These are phyloP conservation scores for Diabrotica balteata DNA, from an alignment of 2,888 invertebrate species.

Conservation along the genomic window DNA sequence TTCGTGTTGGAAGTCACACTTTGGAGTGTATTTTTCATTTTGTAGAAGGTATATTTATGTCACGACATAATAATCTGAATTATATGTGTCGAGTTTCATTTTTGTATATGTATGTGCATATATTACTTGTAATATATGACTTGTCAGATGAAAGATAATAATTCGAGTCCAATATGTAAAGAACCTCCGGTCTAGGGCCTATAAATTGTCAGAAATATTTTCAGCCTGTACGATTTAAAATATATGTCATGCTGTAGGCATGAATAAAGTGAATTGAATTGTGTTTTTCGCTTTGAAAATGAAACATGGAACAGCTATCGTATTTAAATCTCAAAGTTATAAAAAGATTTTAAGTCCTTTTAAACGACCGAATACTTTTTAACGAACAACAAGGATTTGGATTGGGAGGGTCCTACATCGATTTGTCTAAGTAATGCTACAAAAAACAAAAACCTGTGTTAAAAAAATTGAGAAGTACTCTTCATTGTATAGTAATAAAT, in stretches of 20 bases:
- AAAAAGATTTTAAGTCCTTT: no score
- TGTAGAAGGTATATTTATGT: not conserved
- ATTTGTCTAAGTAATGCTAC: no score
- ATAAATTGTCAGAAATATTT: constrained; percentile 16
- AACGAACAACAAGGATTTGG: no score
- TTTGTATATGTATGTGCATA: constrained; percentile 11
- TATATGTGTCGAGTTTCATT: constrained; percentile 1
- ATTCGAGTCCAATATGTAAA: constrained; percentile 22
- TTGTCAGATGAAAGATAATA: constrained; percentile 22
- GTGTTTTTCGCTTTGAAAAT: no score
- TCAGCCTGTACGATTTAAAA: not conserved
- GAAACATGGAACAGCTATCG: no score
- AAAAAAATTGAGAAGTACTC: no score
- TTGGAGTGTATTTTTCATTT: not conserved
- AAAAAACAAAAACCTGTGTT: no score
- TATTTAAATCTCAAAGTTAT: no score
- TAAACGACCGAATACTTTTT: no score
- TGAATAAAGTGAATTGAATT: constrained; percentile 6
- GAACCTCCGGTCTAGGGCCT: constrained; percentile 13
- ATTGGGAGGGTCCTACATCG: no score
- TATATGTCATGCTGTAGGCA: constrained; percentile 4
- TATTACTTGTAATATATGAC: constrained; percentile 22
- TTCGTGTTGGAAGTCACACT: no score
- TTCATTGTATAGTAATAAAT: no score
- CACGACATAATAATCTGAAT: constrained; percentile 7